phyloP scores from a whole-genome alignment of 1,140 invertebrate genomes.

The Leptopilina clavipes region DNA sequence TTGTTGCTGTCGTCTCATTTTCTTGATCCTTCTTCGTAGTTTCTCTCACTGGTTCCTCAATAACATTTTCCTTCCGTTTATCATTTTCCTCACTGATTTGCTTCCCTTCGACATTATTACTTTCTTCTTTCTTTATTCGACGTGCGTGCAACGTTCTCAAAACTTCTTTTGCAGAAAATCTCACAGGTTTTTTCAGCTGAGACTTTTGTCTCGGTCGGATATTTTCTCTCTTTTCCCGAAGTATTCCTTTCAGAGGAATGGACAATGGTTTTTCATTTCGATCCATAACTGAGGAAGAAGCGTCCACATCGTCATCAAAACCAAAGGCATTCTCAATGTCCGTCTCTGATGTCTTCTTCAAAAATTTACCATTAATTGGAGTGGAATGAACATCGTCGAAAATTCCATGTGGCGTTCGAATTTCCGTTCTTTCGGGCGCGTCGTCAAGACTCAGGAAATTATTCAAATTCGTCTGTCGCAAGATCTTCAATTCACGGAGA shows the following conservation, averaged over 20 bases:
- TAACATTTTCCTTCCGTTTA: background rate
- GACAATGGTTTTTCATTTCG: conserved; percentile 28
- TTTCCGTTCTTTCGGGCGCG: conserved; percentile 55
- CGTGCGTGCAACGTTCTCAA: background rate
- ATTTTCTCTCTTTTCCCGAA: conserved; percentile 51
- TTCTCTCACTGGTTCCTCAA: background rate
- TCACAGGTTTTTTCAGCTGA: conserved; percentile 17
- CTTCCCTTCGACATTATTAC: conserved; percentile 16
- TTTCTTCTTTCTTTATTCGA: conserved; percentile 29
- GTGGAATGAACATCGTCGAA: conserved; percentile 60
- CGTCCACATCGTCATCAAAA: conserved; percentile 54
- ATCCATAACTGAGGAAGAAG: conserved; percentile 34
- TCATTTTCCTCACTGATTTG: conserved; percentile 5
- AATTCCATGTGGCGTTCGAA: conserved; percentile 60
- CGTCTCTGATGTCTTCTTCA: conserved; percentile 35
- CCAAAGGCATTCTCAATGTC: conserved; percentile 60
- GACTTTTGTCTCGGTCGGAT: conserved; percentile 38
- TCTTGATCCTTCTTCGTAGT: conserved; percentile 9
- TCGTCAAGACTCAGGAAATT: conserved; percentile 60
- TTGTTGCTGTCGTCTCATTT: background rate
- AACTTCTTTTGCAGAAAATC: conserved; percentile 36
- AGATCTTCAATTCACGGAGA: conserved; percentile 36
- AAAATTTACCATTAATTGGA: conserved; percentile 47
- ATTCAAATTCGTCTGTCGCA: conserved; percentile 63
- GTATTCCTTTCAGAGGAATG: conserved; percentile 44